These are phyloP conservation scores for Enteromius viviparus DNA, from an alignment of 2,797 vertebrate genomes.

Conservation along the genomic window DNA sequence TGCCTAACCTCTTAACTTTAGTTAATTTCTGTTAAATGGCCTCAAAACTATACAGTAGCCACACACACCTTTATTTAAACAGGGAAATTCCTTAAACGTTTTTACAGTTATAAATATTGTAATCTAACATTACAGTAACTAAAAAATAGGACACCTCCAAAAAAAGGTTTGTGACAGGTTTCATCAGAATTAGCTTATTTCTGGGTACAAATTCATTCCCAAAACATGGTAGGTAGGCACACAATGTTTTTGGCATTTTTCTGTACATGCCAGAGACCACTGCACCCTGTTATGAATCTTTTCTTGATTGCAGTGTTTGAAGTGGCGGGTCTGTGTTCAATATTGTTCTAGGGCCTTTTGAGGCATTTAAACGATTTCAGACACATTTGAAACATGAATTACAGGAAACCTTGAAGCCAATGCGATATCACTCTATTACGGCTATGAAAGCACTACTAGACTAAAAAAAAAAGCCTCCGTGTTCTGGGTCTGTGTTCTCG, in stretches of 20 bases:
- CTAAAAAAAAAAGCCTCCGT: conserved; percentile 36
- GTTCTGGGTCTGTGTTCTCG: conserved; percentile 71
- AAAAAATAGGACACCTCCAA: neutral
- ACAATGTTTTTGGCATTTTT: conserved; percentile 4
- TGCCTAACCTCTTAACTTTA: neutral
- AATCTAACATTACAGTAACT: neutral
- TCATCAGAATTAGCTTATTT: neutral
- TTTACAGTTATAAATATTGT: neutral
- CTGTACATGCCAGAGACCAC: conserved; percentile 9
- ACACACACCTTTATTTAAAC: neutral
- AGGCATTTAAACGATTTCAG: conserved; percentile 26
- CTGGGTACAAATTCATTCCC: neutral
- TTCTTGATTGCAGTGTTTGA: neutral
- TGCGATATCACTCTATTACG: conserved; percentile 25
- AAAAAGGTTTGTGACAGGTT: neutral
- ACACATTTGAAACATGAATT: conserved; percentile 20
- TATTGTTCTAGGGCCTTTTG: conserved; percentile 6
- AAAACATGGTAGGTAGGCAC: neutral
- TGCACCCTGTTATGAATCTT: neutral
- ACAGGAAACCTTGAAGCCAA: conserved; percentile 30
- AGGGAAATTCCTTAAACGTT: neutral
- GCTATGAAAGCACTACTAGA: neutral
- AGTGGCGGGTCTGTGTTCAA: neutral
- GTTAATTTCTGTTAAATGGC: neutral
- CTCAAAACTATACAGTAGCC: neutral